Evolutionary conservation across 2,797 vertebrate genomes (phyloP), one percentile per base, ranked within the genome.

Genomic region (Periophthalmus magnuspinnatus): DNA sequence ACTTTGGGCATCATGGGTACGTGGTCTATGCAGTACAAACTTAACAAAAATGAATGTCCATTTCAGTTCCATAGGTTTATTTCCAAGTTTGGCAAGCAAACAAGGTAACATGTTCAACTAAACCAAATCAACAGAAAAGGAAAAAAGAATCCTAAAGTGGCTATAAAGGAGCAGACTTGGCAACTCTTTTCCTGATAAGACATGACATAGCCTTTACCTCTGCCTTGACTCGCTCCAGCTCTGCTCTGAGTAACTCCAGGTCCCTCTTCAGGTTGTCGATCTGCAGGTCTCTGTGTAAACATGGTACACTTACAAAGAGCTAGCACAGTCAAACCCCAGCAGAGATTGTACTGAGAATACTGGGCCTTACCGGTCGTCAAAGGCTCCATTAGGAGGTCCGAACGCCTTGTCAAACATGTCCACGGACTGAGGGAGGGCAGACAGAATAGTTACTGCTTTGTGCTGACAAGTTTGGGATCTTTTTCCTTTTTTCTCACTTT

Each of bases 391-490:
- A 58, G 96, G 93, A 0, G 97, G 96, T 52, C 96, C 96, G 0
- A 99, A 98, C 0, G 96, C 88, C 89, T 96, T 95, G 74, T 98
- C 96, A 69, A 99, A 99, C 76, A 97, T 90, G 86, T 98, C 96
- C 0, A 92, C 58, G 90, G 93, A 79, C 91, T 69, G 70, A 64
- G 54, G 50, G 74, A 45, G 14, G 13, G 45, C 28, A 69, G 11
- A 7, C 2, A 68, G 5, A 5, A 36, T 34, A 0, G 7, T 24
- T 14, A 68, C 5, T 17, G 54, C 21, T 1, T 41, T n/a, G 19
- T 8, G n/a, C 19, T 21, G 2, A 55, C 8, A 54, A 0, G 38
- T 41, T 41, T 41, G 38, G 10, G 2, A 41, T 41, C 11, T 41
- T 11, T 36, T 36, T 36, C 5, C 41, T 10, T 4, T 6, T 41